These are phyloP conservation scores for Phacellophora camtschatica DNA, from an alignment of 30 jellyfish, hydroid and myxozoan species.

Conservation along the genomic window DNA sequence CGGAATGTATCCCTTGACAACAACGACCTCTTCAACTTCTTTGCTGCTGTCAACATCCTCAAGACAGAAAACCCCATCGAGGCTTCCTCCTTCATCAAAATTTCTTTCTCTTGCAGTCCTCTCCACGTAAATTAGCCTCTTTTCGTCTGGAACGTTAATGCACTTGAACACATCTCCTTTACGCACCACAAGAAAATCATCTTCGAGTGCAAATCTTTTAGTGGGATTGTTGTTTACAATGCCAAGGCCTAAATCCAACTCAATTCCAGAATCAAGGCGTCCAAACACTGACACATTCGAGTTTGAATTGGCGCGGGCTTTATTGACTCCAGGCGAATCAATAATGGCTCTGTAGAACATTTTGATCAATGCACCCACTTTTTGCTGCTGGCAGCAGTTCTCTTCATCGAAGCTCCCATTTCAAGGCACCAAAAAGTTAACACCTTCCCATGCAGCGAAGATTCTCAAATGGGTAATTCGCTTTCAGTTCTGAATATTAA, in stretches of 20 bases:
- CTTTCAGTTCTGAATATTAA: neutral
- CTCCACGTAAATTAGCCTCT: conserved; percentile 58
- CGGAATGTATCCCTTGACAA: conserved; percentile 55
- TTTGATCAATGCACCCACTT: neutral
- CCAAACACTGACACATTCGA: neutral
- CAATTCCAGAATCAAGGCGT: conserved; percentile 63
- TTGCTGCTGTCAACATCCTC: conserved; percentile 6
- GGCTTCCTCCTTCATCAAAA: neutral
- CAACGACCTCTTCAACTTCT: neutral
- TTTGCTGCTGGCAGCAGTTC: too few relatives aligned
- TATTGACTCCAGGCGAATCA: conserved; percentile 17
- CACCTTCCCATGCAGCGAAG: too few relatives aligned
- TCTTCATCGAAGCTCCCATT: too few relatives aligned
- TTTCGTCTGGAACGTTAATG: conserved; percentile 44
- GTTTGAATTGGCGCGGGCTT: conserved; percentile 62
- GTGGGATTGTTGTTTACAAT: neutral
- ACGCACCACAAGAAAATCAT: conserved; percentile 31
- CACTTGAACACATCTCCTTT: conserved; percentile 52
- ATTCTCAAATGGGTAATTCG: too few relatives aligned
- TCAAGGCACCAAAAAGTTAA: too few relatives aligned
- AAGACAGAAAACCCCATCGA: conserved; percentile 37
- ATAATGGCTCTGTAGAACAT: conserved; percentile 27
- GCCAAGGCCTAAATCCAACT: conserved; percentile 54
- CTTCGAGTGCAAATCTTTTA: neutral
- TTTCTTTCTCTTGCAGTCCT: conserved; percentile 3